Conservation (phyloP, 2,888 invertebrate species). For the Leptinotarsa haldemani region DNA sequence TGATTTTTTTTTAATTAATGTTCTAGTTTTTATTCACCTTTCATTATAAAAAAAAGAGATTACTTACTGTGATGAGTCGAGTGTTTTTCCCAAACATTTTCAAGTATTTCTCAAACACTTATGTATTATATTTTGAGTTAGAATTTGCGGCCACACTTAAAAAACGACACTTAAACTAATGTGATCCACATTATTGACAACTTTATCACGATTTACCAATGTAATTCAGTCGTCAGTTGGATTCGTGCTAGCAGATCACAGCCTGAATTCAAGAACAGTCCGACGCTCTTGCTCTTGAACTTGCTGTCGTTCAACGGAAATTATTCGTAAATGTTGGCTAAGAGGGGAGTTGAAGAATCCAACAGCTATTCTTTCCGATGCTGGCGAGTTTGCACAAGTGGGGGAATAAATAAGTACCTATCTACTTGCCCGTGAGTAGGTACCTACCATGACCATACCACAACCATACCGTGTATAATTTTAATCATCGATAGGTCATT, state of each 20-base stretch:
- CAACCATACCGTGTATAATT: not conserved
- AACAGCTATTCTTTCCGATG: not conserved
- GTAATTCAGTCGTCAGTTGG: constrained; percentile 12
- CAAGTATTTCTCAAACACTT: constrained; percentile 4
- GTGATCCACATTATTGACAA: not conserved
- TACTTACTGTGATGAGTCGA: constrained; percentile 24
- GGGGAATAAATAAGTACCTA: not conserved
- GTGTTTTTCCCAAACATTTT: constrained; percentile 29
- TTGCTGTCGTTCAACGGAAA: constrained; percentile 35
- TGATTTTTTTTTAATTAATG: too few relatives aligned
- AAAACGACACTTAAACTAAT: constrained; percentile 1
- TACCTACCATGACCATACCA: constrained; percentile 6
- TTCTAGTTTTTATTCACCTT: too few relatives aligned
- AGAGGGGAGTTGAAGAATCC: constrained; percentile 6
- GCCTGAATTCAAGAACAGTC: constrained; percentile 34
- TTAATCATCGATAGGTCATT: constrained; percentile 7
- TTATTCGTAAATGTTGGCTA: constrained; percentile 11
- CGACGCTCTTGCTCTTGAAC: constrained; percentile 49
- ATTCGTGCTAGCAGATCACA: constrained; percentile 49
- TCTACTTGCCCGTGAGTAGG: not conserved
- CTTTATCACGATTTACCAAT: not conserved
- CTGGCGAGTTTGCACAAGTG: not conserved
- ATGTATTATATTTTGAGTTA: not conserved
- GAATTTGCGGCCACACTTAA: not conserved
- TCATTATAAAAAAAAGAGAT: not conserved